Evolutionary conservation across 2,888 invertebrate genomes (phyloP), one percentile per base, ranked within the genome.

Genomic region (Cantharis rustica): DNA sequence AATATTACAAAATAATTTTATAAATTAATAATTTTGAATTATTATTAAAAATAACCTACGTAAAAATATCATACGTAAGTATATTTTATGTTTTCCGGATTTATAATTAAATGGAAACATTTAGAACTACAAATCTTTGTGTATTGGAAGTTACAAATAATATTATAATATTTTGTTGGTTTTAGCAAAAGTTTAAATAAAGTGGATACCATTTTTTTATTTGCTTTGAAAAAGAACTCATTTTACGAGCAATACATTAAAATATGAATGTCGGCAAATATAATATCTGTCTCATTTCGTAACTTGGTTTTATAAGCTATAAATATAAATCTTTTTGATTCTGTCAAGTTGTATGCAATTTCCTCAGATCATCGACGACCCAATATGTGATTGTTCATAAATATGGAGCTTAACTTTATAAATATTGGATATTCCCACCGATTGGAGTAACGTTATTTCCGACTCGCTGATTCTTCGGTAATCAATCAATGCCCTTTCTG

Each of bases 401-500:
- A 79, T 80, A 80, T 80, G 74, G 73, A 80, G 79, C 72, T 75
- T 62, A 71, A 63, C 74, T 78, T 79, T 76, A 79, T 79, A 79
- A 79, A 79, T 79, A 78, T 79, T 78, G 77, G 71, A 79, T 78
- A 75, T 78, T 75, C 69, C 23, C 63, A 61, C 70, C 73, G 73
- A 76, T 76, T 76, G 76, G 70, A 76, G 76, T 73, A 76, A 72
- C 71, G 63, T 73, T 75, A 76, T 76, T 80, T 80, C 80, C 80
- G 73, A 75, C 61, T 75, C 75, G 74, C 74, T 71, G 79, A 77
- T 73, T 77, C 74, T 71, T 73, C 71, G 69, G 79, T 74, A 75
- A 80, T 80, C 80, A 80, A 80, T 80, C 80, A 80, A 75, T 71
- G 73, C 72, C 77, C 72, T 71, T n/a, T 79, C 71, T 74, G 79